Evolutionary conservation across 2,113 vertebrate species (phyloP).

Genomic region (Clarias macrocephalus): DNA sequence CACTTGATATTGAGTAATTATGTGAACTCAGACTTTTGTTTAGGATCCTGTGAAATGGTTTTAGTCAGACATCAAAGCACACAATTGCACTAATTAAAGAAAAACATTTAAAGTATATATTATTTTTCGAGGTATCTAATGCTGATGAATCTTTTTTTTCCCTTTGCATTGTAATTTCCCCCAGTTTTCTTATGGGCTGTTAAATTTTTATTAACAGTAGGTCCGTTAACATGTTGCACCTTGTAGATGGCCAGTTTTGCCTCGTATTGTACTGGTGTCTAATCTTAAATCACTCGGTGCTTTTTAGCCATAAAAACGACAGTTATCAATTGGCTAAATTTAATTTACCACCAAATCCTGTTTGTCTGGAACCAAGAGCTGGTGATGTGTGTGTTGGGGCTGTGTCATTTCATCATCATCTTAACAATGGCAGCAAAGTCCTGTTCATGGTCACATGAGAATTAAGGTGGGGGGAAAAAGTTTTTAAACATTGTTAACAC

Average conservation of each 20-base stretch:
- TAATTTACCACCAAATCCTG: neutral
- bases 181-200: neutral
- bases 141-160: neutral
- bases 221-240: neutral
- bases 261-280: neutral
- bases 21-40: neutral
- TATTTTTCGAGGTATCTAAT: neutral
- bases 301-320: neutral
- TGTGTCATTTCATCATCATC: neutral
- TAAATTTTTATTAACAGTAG: neutral
- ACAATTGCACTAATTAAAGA: neutral
- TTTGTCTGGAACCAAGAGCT: neutral
- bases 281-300: neutral
- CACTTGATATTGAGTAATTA: neutral
- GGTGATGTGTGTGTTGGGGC: neutral
- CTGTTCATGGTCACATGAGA: neutral
- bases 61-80: neutral
- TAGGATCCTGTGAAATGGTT: neutral
- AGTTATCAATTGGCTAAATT: neutral
- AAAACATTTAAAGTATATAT: neutral
- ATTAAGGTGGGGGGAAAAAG: neutral
- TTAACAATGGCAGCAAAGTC: neutral
- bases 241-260: neutral
- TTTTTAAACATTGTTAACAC: neutral
- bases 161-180: neutral